Evolutionary conservation across 2,797 vertebrate species (phyloP).

Genomic region (Hippoglossus hippoglossus): DNA sequence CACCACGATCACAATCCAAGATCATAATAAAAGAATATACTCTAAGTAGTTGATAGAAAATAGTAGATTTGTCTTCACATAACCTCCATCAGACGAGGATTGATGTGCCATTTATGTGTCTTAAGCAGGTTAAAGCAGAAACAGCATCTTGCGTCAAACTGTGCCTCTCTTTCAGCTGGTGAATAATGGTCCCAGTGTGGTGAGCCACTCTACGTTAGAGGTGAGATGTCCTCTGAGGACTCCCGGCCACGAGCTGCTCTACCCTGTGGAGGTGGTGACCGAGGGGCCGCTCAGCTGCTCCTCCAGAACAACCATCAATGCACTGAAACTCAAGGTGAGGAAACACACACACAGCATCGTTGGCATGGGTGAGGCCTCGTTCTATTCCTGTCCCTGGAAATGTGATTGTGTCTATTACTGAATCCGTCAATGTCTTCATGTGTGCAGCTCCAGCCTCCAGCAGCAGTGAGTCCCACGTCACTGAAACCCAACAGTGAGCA

Average conservation of each 20-base stretch:
- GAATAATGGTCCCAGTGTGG: constrained; percentile 91
- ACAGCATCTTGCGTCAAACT: not conserved
- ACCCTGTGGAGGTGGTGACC: constrained; percentile 83
- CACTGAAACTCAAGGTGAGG: constrained; percentile 76
- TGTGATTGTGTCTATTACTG: constrained; percentile 22
- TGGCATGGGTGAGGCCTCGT: not conserved
- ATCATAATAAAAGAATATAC: too few relatives aligned
- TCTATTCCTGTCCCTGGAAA: constrained; percentile 15
- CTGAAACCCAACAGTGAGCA: constrained; percentile 56
- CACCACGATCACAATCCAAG: too few relatives aligned
- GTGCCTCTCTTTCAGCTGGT: constrained; percentile 81
- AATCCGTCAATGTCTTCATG: not conserved
- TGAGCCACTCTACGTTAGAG: constrained; percentile 87
- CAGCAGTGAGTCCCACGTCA: constrained; percentile 15
- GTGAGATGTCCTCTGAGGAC: constrained; percentile 87
- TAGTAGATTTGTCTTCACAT: too few relatives aligned
- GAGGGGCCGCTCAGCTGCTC: constrained; percentile 88
- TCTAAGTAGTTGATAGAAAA: too few relatives aligned
- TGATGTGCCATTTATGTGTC: too few relatives aligned
- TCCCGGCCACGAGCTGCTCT: constrained; percentile 84
- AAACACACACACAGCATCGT: constrained; percentile 1
- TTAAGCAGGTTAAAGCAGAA: not conserved
- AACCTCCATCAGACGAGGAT: too few relatives aligned
- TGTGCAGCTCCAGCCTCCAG: constrained; percentile 65
- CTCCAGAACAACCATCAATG: constrained; percentile 82